Evolutionary conservation across 2,888 invertebrate genomes (phyloP).

Genomic region (Tetanocera ferruginea): DNA sequence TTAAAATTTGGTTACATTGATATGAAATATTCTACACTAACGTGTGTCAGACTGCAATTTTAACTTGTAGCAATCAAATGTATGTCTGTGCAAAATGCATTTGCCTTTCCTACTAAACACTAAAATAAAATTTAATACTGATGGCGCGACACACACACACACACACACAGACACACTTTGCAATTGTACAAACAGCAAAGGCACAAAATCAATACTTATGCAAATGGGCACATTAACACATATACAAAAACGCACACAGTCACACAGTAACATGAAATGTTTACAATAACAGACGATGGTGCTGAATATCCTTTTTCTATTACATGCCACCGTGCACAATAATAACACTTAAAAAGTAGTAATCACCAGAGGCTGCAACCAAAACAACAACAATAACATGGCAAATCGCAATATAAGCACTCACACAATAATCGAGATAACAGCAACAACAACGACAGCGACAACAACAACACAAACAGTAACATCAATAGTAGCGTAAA

Average conservation of each 20-base stretch:
- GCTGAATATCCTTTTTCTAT: background rate
- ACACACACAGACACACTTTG: too few species aligned
- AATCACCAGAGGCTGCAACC: constrained; percentile 2
- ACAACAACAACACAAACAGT: constrained; percentile 30
- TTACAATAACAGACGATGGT: background rate
- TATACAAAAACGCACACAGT: background rate
- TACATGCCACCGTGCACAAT: background rate
- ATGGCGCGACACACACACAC: too few species aligned
- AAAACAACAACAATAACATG: constrained; percentile 5
- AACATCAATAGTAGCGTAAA: constrained; percentile 45
- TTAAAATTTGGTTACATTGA: too few species aligned
- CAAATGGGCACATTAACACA: background rate
- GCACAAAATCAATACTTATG: background rate
- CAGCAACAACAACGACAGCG: constrained; percentile 46
- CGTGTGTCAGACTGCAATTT: too few species aligned
- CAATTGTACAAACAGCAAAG: background rate
- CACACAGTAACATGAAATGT: background rate
- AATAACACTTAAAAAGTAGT: constrained; percentile 28
- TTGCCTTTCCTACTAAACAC: too few species aligned
- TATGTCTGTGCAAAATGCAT: too few species aligned
- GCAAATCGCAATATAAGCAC: constrained; percentile 24
- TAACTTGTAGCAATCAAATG: too few species aligned
- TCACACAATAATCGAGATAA: constrained; percentile 50
- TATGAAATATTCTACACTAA: too few species aligned
- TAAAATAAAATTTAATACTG: too few species aligned